Base-by-base conservation (phyloP, 1,140 invertebrate genomes). In the Oedothorax gibbosus region DNA sequence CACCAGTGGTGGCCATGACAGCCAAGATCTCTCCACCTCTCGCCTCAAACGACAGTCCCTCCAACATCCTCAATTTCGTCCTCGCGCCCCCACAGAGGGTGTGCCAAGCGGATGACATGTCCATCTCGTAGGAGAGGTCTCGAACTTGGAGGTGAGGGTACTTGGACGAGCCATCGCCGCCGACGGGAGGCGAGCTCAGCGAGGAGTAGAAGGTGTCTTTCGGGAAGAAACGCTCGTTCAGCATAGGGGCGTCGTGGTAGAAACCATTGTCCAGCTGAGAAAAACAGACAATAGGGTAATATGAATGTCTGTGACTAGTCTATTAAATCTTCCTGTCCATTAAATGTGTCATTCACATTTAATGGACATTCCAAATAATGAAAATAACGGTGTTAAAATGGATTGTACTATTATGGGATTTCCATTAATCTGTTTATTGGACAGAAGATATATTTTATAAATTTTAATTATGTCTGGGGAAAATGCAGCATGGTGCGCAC, bases 21-120 rank as follows among this genome's bases (percentile, higher is more conserved):
- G 96, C 96, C 80, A 98, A 90, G 14, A 98, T 93, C 91, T 98
- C 97, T 7, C 96, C 96, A 0, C 95, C 96, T 81, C 94, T 94
- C 8, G 95, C 95, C 90, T 98, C 95, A 85, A 97, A 92, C 2
- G 94, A 94, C 10, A 96, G 91, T 12, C 93, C 93, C 72, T 94
- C 93, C 56, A 96, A 88, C 5, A 94, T 88, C 11, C 91, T 89
- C 0, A 88, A 64, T 66, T 89, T 90, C 21, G 88, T 89, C 49
- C 88, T 54, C 0, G 86, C 87, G 18, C 86, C 90, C 79, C 82
- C 91, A 87, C 86, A 88, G 2, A 88, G 35, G 66, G 79, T 87
- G 64, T 86, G 85, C 78, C 88, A 88, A 88, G 72, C 81, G 11
- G 88, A 87, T 88, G 89, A 87, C 91, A 49, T 91, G 89, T 88